phyloP scores from a whole-genome alignment of 2,888 invertebrate species.

The Idaea straminata region DNA sequence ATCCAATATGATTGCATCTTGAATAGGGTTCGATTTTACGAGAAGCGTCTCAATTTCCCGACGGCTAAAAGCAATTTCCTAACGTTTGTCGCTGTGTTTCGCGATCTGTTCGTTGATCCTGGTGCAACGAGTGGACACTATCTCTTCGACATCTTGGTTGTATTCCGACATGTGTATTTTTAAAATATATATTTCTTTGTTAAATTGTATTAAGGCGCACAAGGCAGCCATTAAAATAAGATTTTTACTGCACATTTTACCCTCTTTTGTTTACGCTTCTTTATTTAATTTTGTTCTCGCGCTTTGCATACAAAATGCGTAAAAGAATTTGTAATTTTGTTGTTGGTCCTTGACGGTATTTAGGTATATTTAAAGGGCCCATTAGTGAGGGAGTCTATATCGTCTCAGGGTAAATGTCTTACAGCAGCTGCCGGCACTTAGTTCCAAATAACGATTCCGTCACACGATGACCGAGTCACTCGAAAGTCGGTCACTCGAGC shows the following conservation, averaged over 20 bases:
- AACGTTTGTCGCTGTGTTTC: slow-evolving; percentile 52
- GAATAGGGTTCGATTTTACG: slow-evolving; percentile 52
- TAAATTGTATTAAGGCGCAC: neutral
- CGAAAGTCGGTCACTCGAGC: slow-evolving; percentile 47
- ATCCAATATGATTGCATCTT: slow-evolving; percentile 41
- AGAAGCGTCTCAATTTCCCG: slow-evolving; percentile 68
- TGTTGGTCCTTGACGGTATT: slow-evolving; percentile 17
- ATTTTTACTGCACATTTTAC: neutral
- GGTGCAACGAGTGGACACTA: neutral
- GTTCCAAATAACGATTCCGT: slow-evolving; percentile 40
- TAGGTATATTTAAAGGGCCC: slow-evolving; percentile 27
- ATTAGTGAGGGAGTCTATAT: slow-evolving; percentile 30
- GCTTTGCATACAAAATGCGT: slow-evolving; percentile 31
- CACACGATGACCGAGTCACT: slow-evolving; percentile 35
- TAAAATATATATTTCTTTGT: neutral
- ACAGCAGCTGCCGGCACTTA: slow-evolving; percentile 41
- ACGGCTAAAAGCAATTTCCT: slow-evolving; percentile 66
- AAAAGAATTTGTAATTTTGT: neutral
- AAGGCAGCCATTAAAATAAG: neutral
- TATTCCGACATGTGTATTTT: neutral
- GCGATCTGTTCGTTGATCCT: slow-evolving; percentile 9
- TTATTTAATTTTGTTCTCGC: slow-evolving; percentile 10
- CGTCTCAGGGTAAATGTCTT: slow-evolving; percentile 31
- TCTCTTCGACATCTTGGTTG: neutral
- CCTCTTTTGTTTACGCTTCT: neutral